Conservation (phyloP, 2,113 vertebrate species). For the Nothocercus nigrocapillus region DNA sequence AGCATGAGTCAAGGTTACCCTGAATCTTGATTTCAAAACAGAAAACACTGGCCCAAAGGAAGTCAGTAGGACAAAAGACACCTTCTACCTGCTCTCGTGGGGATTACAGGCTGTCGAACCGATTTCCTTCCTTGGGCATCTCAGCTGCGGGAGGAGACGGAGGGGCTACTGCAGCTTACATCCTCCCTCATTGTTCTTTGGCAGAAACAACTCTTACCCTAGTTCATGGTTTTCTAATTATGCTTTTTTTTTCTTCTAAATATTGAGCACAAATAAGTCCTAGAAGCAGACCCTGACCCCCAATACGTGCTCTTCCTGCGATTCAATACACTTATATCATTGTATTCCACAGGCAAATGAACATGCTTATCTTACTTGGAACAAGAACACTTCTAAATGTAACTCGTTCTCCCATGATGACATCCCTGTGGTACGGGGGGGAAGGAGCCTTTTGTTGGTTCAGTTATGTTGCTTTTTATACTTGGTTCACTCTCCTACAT, state of each 20-base stretch:
- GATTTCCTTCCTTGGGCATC: slow-evolving; percentile 45
- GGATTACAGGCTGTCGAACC: background rate
- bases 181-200: slow-evolving; percentile 53
- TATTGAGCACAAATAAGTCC: background rate
- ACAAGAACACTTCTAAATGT: background rate
- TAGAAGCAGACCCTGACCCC: slow-evolving; percentile 22
- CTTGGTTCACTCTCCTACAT: background rate
- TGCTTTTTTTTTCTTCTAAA: slow-evolving; percentile 15
- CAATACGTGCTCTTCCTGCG: slow-evolving; percentile 30
- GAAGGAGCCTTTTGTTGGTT: background rate
- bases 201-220: slow-evolving; percentile 21
- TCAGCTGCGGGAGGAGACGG: background rate
- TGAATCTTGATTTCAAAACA: background rate
- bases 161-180: slow-evolving; percentile 12
- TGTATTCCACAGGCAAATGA: background rate
- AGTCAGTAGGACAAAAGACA: background rate
- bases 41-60: slow-evolving; percentile 1
- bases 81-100: background rate
- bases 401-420: background rate
- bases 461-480: background rate
- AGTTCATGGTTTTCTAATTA: slow-evolving; percentile 46
- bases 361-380: background rate
- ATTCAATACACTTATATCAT: slow-evolving; percentile 17
- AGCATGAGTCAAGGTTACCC: background rate
- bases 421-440: background rate